These are phyloP conservation scores for Elephantulus edwardii DNA, from an alignment of 2,113 vertebrate species.

Conservation along the genomic window DNA sequence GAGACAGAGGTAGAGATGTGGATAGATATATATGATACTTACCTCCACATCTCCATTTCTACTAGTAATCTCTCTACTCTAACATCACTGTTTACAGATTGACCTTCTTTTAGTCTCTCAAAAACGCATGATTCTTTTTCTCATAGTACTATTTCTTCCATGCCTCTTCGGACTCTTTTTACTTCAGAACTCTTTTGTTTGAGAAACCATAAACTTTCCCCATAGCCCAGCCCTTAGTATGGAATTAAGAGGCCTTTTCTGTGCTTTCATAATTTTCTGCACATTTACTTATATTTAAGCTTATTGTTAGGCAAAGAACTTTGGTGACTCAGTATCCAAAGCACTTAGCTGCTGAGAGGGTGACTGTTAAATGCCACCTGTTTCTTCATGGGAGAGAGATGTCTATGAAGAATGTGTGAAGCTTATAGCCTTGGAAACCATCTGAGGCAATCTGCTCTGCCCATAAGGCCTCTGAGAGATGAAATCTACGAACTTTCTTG, in stretches of 20 bases:
- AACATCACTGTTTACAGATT: neutral
- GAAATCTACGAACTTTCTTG: too few species aligned
- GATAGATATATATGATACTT: neutral
- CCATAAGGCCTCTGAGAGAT: too few species aligned
- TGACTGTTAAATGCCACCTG: too few species aligned
- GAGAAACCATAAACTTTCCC: too few species aligned
- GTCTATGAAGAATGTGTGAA: too few species aligned
- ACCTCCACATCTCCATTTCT: neutral
- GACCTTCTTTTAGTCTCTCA: neutral
- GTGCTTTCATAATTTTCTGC: too few species aligned
- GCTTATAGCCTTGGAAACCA: too few species aligned
- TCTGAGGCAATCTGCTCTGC: too few species aligned
- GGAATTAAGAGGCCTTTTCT: neutral
- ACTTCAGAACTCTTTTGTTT: neutral
- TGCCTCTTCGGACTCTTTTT: neutral
- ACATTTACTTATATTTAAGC: neutral
- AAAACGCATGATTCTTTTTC: neutral
- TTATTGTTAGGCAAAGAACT: neutral
- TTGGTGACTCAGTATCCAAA: too few species aligned
- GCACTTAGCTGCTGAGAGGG: too few species aligned
- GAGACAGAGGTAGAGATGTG: too few species aligned
- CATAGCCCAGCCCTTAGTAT: rapidly evolving
- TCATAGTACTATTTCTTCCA: neutral
- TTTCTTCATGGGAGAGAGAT: too few species aligned
- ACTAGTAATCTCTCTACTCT: neutral